These are phyloP conservation scores for Drosophila teissieri DNA, from an alignment of 1,140 invertebrate genomes.

Conservation along the genomic window DNA sequence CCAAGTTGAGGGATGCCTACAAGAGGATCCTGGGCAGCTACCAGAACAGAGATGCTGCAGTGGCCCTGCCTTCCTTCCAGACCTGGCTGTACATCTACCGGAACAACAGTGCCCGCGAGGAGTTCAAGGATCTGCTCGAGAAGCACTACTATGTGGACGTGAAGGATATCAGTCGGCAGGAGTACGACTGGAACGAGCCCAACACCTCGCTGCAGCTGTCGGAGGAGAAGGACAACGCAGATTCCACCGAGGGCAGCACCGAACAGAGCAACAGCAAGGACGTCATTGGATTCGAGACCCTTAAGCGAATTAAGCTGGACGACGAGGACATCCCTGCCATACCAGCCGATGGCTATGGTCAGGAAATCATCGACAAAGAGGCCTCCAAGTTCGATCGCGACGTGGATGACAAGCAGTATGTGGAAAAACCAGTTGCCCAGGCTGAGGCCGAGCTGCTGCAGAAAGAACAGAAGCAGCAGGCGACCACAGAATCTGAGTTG, in stretches of 20 bases:
- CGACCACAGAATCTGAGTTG: conserved; percentile 41
- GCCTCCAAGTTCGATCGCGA: conserved; percentile 82
- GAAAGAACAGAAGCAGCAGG: conserved; percentile 41
- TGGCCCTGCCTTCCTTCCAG: conserved; percentile 86
- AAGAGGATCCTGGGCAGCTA: conserved; percentile 85
- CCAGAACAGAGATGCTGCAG: conserved; percentile 85
- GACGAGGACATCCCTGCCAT: conserved; percentile 55
- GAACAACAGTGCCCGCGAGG: conserved; percentile 87
- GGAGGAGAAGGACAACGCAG: conserved; percentile 11
- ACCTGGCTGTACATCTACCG: conserved; percentile 89
- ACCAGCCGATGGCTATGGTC: conserved; percentile 61
- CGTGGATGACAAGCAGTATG: conserved; percentile 84
- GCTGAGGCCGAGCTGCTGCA: conserved; percentile 80
- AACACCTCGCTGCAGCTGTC: conserved; percentile 62
- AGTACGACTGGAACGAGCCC: conserved; percentile 76
- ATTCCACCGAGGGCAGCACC: conserved; percentile 20
- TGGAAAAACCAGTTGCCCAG: conserved; percentile 82
- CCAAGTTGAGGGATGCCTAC: conserved; percentile 74
- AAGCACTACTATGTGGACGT: conserved; percentile 87
- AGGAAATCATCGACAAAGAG: conserved; percentile 74
- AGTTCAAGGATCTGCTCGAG: conserved; percentile 86
- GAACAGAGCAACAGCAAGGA: conserved; percentile 79
- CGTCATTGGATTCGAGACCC: conserved; percentile 78
- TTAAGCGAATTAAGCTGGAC: conserved; percentile 75
- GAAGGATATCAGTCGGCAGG: conserved; percentile 86